A percentile compares a stretch with the other conserved stretches of the same genome.
Evolutionary conservation across 2,797 vertebrate genomes (phyloP).

Genomic region (Pseudomugil tenellus): DNA sequence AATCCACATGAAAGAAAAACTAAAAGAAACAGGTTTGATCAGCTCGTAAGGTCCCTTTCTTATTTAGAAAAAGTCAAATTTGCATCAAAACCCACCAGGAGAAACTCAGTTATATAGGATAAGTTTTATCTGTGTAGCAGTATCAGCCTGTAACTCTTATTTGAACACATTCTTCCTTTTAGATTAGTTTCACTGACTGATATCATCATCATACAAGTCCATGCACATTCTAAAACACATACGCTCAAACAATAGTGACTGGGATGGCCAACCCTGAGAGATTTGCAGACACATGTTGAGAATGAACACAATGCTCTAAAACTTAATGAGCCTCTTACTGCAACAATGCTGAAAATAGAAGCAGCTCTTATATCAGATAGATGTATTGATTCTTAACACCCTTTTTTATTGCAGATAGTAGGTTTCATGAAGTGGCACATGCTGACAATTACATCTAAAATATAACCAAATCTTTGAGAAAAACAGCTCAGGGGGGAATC

Average conservation of each 20-base stretch:
- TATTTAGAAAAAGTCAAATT: conserved; percentile 1
- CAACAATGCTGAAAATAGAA: conserved; percentile 27
- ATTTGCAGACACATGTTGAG: neutral
- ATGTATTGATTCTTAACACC: conserved; percentile 45
- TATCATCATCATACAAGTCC: neutral
- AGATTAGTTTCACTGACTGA: neutral
- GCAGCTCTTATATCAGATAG: conserved; percentile 37
- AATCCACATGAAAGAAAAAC: conserved; percentile 10
- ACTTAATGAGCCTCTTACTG: conserved; percentile 11
- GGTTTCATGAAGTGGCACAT: conserved; percentile 26
- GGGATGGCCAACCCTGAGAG: neutral
- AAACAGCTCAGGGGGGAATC: conserved; percentile 34
- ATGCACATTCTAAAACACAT: neutral
- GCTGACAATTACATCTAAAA: conserved; percentile 37
- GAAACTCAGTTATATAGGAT: too few species aligned
- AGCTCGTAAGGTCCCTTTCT: neutral
- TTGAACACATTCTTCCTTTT: neutral
- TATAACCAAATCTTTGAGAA: conserved; percentile 31
- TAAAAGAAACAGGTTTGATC: conserved; percentile 25
- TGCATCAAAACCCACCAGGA: conserved; percentile 1
- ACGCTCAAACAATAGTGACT: neutral
- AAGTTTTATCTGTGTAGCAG: neutral
- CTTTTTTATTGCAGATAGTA: conserved; percentile 31
- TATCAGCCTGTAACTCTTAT: neutral
- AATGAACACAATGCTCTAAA: conserved; percentile 9